Evolutionary conservation across 1,140 invertebrate genomes (phyloP), one percentile per base, ranked within the genome.

Genomic region (Popillia japonica): DNA sequence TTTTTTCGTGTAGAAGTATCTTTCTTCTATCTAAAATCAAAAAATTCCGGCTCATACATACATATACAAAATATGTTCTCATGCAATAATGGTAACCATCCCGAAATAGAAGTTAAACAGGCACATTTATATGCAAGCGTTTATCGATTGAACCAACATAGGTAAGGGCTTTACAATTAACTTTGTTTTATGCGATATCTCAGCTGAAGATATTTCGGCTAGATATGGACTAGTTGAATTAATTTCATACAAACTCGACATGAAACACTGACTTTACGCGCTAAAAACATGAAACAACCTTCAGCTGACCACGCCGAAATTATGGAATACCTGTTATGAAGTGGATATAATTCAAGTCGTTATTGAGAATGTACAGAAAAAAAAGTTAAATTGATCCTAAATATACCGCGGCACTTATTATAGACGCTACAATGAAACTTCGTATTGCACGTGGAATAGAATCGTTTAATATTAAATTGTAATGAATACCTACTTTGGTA

Each of bases 211-310:
- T 68, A 68, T 68, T 68, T 68, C 20, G 61, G 27, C 3, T 20
- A 68, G 61, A 68, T 61, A 61, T 68, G 22, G 61, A 20, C 17
- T 20, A 8, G 61, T 14, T 68, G 61, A 68, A 68, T 68, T 68
- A 68, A 68, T 68, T 68, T 68, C 17, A 68, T 68, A 68, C 27
- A 68, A 22, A 20, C 22, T 34, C 61, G 61, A 27, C 61, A 68
- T 68, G 61, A 68, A 68, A 68, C 20, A 68, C 22, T 22, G 20
- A 68, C 22, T 23, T 68, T 68, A 22, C 61, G 6, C 61, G 61
- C 61, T 68, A 11, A 8, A 27, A 68, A 68, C 61, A 22, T 68
- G 61, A 9, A 68, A 68, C 61, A 68, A 68, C 61, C 61, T 68
- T 68, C 22, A 34, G 22, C 22, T 68, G 61, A 27, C 22, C 61